Conservation (phyloP, 2,113 vertebrate species). For the Speoplatyrhinus poulsoni region DNA sequence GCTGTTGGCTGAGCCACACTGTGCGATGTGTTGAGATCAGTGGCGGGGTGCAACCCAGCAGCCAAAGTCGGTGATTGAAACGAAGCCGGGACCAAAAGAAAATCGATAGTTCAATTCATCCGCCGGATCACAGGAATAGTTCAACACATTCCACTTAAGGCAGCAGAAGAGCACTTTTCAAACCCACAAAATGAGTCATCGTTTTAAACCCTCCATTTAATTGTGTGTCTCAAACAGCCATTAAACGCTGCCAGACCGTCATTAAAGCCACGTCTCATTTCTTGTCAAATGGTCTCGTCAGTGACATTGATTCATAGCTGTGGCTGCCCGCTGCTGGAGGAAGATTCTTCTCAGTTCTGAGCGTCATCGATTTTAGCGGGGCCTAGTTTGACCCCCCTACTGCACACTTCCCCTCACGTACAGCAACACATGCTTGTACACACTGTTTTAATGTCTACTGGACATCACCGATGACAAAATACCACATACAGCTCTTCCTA, state of each 20-base stretch:
- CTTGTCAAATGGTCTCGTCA: constrained; percentile 52
- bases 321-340: constrained; percentile 18
- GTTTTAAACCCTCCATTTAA: constrained; percentile 57
- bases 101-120: constrained; percentile 69
- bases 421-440: neutral
- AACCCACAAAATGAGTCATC: constrained; percentile 62
- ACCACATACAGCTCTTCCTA: neutral
- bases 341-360: constrained; percentile 16
- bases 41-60: constrained; percentile 16
- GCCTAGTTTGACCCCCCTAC: constrained; percentile 9
- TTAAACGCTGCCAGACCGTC: constrained; percentile 58
- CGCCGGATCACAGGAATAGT: constrained; percentile 55
- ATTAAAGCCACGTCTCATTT: constrained; percentile 58
- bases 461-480: neutral
- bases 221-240: constrained; percentile 50
- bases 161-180: constrained; percentile 49
- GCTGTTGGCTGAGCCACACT: constrained; percentile 32
- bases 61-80: constrained; percentile 40
- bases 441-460: neutral
- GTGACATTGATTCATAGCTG: constrained; percentile 45
- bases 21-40: neutral
- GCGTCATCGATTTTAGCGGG: constrained; percentile 37
- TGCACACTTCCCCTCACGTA: neutral
- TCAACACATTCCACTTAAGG: constrained; percentile 59
- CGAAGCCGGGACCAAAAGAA: neutral